Evolutionary conservation across 2,113 vertebrate species (phyloP), one percentile per base, ranked within the genome.

Genomic region (Asarcornis scutulata): DNA sequence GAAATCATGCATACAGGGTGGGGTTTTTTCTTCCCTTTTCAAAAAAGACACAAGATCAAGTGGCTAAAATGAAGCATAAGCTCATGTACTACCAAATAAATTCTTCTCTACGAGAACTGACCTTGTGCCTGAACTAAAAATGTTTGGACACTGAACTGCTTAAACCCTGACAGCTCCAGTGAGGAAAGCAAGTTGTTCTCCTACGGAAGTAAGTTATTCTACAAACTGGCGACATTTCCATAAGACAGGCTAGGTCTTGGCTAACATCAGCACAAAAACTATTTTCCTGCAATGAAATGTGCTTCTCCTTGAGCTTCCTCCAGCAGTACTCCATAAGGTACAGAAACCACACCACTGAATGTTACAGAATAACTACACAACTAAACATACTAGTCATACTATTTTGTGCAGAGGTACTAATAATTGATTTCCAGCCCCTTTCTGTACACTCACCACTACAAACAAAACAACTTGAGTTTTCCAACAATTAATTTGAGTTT

Each of bases 391-490:
- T 7, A 52, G 63, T 27, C 88, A 87, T 91, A 89, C 55, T 78
- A 91, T 96, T 96, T 91, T 94, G 72, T 88, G 83, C 63, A 94
- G 88, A 96, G 87, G 93, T 77, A 48, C 46, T 50, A 23, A 96
- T 85, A 94, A 92, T 83, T 79, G 78, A 88, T 96, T 95, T 86
- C 96, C 92, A 97, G 91, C 64, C 93, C 69, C 86, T 85, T 86
- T 84, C 83, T 75, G 50, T 40, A 94, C n/a, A 96, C 81, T 29
- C 48, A 50, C 73, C 81, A 84, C 83, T 90, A 79, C 91, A 96
- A 82, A 84, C 84, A 91, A 96, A 97, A 95, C 52, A 93, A 86
- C 62, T 52, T 86, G 59, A 95, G 74, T 67, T 69, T 85, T 87
- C 88, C 92, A 96, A 94, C 55, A 93, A 86, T 67, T 58, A 60